Conservation (phyloP, 2,888 invertebrate genomes). For the Conomelus anceps region DNA sequence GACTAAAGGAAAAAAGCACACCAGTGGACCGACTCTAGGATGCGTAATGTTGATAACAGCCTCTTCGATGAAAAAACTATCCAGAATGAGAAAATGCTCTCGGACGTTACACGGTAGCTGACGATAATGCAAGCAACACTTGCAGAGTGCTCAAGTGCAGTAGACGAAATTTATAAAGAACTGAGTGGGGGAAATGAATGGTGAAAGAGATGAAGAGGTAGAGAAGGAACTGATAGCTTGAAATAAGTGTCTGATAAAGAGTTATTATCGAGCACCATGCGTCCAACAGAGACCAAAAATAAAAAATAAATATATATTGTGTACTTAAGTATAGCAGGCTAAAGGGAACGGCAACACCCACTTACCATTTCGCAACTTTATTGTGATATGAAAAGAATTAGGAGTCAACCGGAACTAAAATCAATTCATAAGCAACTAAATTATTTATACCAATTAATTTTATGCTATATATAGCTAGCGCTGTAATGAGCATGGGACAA, state of each 20-base stretch:
- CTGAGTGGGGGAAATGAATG: background rate
- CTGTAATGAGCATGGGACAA: background rate
- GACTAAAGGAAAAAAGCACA: background rate
- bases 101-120: background rate
- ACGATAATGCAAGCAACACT: background rate
- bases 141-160: too few relatives aligned
- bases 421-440: background rate
- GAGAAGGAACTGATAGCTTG: background rate
- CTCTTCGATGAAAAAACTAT: background rate
- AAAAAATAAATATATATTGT: background rate
- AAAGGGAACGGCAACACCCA: background rate
- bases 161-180: background rate
- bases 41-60: background rate
- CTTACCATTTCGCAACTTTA: background rate
- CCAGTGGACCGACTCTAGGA: too few relatives aligned
- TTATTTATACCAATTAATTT: background rate
- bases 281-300: background rate
- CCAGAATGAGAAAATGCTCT: background rate
- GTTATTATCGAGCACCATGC: background rate
- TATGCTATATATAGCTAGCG: background rate
- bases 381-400: background rate
- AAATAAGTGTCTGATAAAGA: background rate
- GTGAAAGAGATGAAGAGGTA: background rate
- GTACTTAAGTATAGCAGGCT: too few relatives aligned
- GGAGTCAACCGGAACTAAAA: background rate